These are phyloP conservation scores for Apodemus agrarius DNA, from an alignment of 2,797 vertebrate species.

Conservation along the genomic window DNA sequence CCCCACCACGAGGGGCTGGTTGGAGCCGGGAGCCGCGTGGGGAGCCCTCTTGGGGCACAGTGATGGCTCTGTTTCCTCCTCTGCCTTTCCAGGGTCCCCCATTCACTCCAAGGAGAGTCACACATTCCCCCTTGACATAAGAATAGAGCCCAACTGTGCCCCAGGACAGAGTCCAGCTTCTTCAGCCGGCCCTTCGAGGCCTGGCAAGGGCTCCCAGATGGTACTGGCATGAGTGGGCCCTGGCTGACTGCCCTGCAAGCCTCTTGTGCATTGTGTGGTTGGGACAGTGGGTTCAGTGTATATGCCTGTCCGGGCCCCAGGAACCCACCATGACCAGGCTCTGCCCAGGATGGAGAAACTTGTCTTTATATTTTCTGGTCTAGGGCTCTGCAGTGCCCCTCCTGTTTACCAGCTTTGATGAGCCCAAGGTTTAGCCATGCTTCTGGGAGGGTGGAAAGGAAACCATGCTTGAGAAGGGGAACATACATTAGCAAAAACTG, in stretches of 20 bases:
- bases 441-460: background rate
- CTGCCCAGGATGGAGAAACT: conserved; percentile 37
- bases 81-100: conserved; percentile 45
- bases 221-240: conserved; percentile 79
- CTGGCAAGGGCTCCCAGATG: conserved; percentile 79
- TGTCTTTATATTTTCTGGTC: conserved; percentile 51
- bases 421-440: too few species aligned
- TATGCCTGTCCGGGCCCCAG: background rate
- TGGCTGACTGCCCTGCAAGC: conserved; percentile 75
- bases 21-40: conserved; percentile 57
- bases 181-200: conserved; percentile 65
- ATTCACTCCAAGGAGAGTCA: conserved; percentile 78
- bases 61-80: conserved; percentile 74
- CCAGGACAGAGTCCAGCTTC: conserved; percentile 82
- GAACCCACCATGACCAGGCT: conserved; percentile 34
- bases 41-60: conserved; percentile 67
- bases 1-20: conserved; percentile 65
- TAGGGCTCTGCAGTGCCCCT: background rate
- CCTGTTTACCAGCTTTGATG: background rate
- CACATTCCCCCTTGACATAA: conserved; percentile 82
- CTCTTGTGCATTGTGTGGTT: conserved; percentile 78
- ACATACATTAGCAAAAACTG: background rate
- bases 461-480: background rate
- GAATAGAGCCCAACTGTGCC: conserved; percentile 83
- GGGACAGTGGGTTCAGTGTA: conserved; percentile 77